Evolutionary conservation across 1,140 invertebrate species (phyloP), one percentile per base, ranked within the genome.

Genomic region (Meloidogyne chitwoodi): DNA sequence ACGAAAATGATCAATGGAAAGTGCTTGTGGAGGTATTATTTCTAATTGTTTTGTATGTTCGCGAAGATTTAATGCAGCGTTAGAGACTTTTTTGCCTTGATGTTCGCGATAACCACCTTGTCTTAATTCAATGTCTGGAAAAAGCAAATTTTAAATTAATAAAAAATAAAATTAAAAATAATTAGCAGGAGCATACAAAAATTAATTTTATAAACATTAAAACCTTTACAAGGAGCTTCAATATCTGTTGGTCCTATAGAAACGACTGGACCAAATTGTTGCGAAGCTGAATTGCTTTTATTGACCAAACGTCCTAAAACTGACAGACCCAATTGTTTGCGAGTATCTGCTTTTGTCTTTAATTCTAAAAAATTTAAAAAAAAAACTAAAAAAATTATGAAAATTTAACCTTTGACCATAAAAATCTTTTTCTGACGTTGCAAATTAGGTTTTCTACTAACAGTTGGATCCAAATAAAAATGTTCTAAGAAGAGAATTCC

Each of bases 321-420:
- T 34, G 95, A 94, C 22, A 98, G 93, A 88, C 98, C 96, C 69
- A 98, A 96, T 88, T 97, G 96, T 93, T 98, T 96, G 87, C 98
- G 94, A 84, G 93, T 94, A 27, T 94, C 93, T 80, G 95, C 81
- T 31, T 76, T 66, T 12, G 82, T 82, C 31, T 82, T 74, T 80
- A 31, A 79, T 34, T 41, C 34, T 19, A 5, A 79, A 24, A 68
- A 31, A n/a, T n/a, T n/a, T n/a, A 77, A 11, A 38, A 68, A 2
- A 26, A 26, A 2, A 26, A 16, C 19, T 34, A n/a, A 67, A 26
- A 67, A 0, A 34, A 16, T 67, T 26, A 97, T 93, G 88, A 95
- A 95, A 96, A 96, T 16, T 93, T 88, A 89, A 88, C 90, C 94
- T 91, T 98, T 96, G 85, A 98, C 94, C 87, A 93, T 93, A 88